Evolutionary conservation across 1,140 invertebrate genomes (phyloP), one percentile per base, ranked within the genome.

Genomic region (Caenorhabditis tropicalis): DNA sequence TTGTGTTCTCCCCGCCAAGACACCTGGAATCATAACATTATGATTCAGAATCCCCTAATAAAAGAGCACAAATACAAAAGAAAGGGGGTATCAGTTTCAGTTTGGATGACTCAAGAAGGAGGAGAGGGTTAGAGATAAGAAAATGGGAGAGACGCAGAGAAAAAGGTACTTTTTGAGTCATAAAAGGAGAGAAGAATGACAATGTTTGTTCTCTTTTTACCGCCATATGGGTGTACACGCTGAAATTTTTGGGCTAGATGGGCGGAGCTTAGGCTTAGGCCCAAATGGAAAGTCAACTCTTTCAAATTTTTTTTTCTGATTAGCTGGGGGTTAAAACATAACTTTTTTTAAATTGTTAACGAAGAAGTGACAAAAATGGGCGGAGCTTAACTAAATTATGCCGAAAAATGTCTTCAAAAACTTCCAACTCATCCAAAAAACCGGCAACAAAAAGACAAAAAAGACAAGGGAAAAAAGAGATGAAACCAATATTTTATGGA

Each of bases 401-500:
- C n/a, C 5, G 53, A 58, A 51, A 51, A 51, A 51, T 51, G 5
- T 15, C 10, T n/a, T 16, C 48, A 51, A 51, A 51, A 51, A 51
- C 3, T 4, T 51, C 48, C 48, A 51, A 51, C 3, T 10, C 7
- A 15, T 51, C 48, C 39, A 43, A 51, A 51, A 51, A 39, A 65
- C 31, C 29, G 56, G 39, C 12, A 70, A 46, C 43, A 74, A 27
- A 46, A 10, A 43, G 24, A 74, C 16, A 19, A 74, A 74, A 74
- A 31, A 31, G 65, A 7, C 9, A 24, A 33, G 24, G 36, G 36
- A 21, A 10, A 36, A 36, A 65, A 65, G 58, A 36, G 29, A 65
- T 6, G 48, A 51, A n/a, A 65, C 58, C 58, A 65, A 65, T 65
- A 65, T 65, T 65, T 65, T 65, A 65, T 65, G 58, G 58, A 15